These are phyloP conservation scores for Acronicta psi DNA, from an alignment of 2,888 invertebrate genomes.

Conservation along the genomic window DNA sequence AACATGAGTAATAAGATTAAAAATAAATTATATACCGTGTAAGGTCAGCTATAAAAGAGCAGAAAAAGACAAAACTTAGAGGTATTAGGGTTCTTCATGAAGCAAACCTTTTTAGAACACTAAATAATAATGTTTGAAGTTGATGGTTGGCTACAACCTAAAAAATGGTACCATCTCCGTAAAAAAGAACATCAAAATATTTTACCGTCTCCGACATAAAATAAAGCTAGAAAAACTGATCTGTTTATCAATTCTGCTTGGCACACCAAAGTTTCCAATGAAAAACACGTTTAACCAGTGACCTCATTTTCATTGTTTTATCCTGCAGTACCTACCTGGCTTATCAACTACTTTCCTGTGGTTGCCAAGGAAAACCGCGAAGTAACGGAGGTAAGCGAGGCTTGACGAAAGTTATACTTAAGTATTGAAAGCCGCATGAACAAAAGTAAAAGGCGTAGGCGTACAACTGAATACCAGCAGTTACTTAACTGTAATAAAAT, in stretches of 20 bases:
- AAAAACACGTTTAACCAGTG: conserved; percentile 16
- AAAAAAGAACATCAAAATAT: too few relatives aligned
- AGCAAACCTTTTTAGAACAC: neutral
- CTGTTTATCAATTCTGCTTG: conserved; percentile 2
- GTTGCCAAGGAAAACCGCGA: conserved; percentile 48
- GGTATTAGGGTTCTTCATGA: conserved; percentile 8
- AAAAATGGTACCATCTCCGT: too few relatives aligned
- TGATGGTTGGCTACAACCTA: too few relatives aligned
- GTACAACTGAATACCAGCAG: conserved; percentile 19
- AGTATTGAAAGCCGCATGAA: conserved; percentile 48
- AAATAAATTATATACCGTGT: conserved; percentile 83
- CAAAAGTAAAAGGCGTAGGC: conserved; percentile 42
- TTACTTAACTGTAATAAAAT: conserved; percentile 33
- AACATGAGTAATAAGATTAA: conserved; percentile 85
- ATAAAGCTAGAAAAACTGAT: conserved; percentile 6
- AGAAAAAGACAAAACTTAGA: conserved; percentile 55
- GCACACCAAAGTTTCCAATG: conserved; percentile 3
- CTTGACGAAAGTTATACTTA: conserved; percentile 44
- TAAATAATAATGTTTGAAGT: too few relatives aligned
- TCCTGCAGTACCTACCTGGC: conserved; percentile 31
- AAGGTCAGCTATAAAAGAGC: conserved; percentile 70
- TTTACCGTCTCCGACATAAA: too few relatives aligned
- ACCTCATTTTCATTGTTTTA: conserved; percentile 43
- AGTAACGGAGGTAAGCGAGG: conserved; percentile 29
- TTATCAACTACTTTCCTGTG: conserved; percentile 45